Evolutionary conservation across 2,113 vertebrate species (phyloP), one percentile per base, ranked within the genome.

Genomic region (Thomomys bottae): DNA sequence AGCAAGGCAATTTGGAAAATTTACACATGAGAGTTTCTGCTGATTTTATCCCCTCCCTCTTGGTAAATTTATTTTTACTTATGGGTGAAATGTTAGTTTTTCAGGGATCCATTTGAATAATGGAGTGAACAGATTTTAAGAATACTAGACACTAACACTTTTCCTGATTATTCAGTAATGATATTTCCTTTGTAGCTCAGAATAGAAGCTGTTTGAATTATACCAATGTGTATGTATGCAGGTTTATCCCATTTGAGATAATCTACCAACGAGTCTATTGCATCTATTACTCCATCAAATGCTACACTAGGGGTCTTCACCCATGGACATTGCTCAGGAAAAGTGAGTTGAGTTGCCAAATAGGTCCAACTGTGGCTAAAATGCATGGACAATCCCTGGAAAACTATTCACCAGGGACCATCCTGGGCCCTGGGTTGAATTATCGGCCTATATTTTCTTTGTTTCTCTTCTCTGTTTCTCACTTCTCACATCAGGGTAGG

Each of bases 101-200:
- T 49, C n/a, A 70, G 82, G 86, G 83, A 92, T 59, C 32, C 77
- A 64, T 78, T 68, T 54, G 71, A 89, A 57, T 93, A 76, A 72
- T 36, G 40, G 63, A 88, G n/a, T n/a, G n/a, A n/a, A 5, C 10
- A 68, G 40, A 63, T 21, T 59, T 57, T 75, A n/a, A 9, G 15
- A 71, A 88, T n/a, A 59, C 20, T 67, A 68, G 8, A 8, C 40
- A 42, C 40, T 34, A 80, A 71, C 23, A 28, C 45, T 38, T 21
- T 38, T 23, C 32, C 63, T 90, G 42, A 20, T 26, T 30, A 18
- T 26, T 32, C 18, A 32, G 32, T 15, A 17, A 40, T 34, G 73
- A 24, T 64, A 7, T 42, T 67, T 77, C 23, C 12, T 0, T 49
- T n/a, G 7, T 32, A 14, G 18, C 38, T 67, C 61, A 8, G 32